These are phyloP conservation scores for Cordilura impudica DNA, from an alignment of 2,888 invertebrate genomes.

Conservation along the genomic window DNA sequence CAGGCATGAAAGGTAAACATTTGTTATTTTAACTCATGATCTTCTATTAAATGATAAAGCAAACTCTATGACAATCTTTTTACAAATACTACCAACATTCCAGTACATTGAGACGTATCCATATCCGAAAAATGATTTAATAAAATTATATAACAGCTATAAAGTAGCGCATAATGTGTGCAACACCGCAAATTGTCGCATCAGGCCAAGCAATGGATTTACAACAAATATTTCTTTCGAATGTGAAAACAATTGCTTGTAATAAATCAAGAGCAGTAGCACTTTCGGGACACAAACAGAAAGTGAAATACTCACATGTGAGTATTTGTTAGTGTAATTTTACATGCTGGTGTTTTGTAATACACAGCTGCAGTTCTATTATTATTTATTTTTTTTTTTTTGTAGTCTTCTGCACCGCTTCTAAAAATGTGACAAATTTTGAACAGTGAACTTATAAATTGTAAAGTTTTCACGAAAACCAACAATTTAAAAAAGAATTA, in stretches of 20 bases:
- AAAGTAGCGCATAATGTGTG: slow-evolving; percentile 42
- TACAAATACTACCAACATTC: slow-evolving; percentile 1
- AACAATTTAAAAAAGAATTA: no score
- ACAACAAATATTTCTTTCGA: slow-evolving; percentile 51
- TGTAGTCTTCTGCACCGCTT: background rate
- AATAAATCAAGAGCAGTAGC: slow-evolving; percentile 59
- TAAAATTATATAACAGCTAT: background rate
- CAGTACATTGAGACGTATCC: slow-evolving; percentile 22
- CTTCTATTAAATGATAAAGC: no score
- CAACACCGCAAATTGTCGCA: slow-evolving; percentile 44
- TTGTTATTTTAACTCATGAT: no score
- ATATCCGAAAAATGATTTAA: no score
- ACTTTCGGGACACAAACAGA: slow-evolving; percentile 37
- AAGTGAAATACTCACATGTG: background rate
- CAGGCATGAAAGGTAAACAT: no score
- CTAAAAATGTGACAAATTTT: background rate
- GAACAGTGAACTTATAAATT: no score
- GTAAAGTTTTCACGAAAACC: no score
- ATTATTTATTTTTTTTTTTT: background rate
- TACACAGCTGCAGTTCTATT: background rate
- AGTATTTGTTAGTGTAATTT: slow-evolving; percentile 16
- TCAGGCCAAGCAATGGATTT: slow-evolving; percentile 31
- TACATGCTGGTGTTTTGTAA: slow-evolving; percentile 9
- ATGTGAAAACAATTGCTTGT: slow-evolving; percentile 59
- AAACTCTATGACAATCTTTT: background rate